Base-by-base conservation (phyloP, 2,797 vertebrate species). In the Hapalemur alaotrensis region DNA sequence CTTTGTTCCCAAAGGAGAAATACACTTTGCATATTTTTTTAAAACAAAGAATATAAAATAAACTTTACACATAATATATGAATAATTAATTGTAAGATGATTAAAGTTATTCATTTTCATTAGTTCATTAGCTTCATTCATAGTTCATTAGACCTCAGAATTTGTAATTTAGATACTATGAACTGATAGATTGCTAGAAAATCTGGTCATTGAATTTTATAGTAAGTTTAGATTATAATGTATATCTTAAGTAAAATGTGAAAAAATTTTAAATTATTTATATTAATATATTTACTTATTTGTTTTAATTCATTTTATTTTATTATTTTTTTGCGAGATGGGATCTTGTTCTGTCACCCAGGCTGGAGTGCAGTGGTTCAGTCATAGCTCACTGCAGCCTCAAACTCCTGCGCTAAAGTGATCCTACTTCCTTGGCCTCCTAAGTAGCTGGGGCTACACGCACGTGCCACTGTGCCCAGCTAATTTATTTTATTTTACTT, bases 11-110 rank as follows among this genome's bases (percentile, higher is more conserved):
- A 48, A 82, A 89, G 57, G 67, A 91, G 46, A 95, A 96, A 52
- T 81, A 95, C 9, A 61, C 46, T 96, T 63, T 69, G n/a, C 54
- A 38, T 79, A 76, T 89, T 86, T 87, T 84, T 95, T 78, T 35
- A 65, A 95, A 93, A 46, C 15, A 89, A 95, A 83, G 38, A 54
- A 46, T 46, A 63, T 54, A 69, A 86, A 96, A 70, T 50, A 82
- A 75, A 81, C 46, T 59, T 85, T 28, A 92, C 30, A 41, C 35
- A 57, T 79, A 61, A 50, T 96, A 28, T 76, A 18, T 92, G 30
- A 75, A 63, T 59, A 87, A 72, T 85, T 92, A 38, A 72, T 65
- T 73, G 1, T 76, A 86, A 87, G 10, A 79, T 81, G 23, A 57
- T 84, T 69, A 70, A 30, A 35, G n/a, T 89, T 9, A 63, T 38